Evolutionary conservation across 2,797 vertebrate genomes (phyloP).

Genomic region (Ammospiza maritima): DNA sequence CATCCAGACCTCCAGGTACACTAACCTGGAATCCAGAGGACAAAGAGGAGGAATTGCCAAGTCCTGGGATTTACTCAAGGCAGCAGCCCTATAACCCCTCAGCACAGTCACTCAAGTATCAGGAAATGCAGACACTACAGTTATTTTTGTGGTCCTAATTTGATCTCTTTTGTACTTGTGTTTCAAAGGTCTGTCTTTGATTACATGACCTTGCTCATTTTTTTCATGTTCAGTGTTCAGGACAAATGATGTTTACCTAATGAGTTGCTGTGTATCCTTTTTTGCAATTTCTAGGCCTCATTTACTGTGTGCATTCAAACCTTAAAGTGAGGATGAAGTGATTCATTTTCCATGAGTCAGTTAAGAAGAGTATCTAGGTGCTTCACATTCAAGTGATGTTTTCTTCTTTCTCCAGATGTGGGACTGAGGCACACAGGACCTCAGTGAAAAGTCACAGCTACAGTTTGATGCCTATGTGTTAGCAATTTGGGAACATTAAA

Average conservation of each 20-base stretch:
- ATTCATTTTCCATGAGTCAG: background rate
- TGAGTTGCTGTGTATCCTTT: background rate
- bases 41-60: background rate
- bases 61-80: background rate
- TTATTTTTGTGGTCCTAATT: background rate
- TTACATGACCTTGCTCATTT: background rate
- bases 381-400: background rate
- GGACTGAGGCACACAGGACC: background rate
- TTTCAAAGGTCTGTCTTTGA: background rate
- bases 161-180: background rate
- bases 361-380: background rate
- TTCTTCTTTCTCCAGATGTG: background rate
- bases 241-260: background rate
- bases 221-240: background rate
- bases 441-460: background rate
- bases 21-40: background rate
- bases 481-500: background rate
- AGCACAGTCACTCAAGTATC: background rate
- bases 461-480: background rate
- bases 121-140: background rate
- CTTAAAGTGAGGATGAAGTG: background rate
- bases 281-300: background rate
- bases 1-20: background rate
- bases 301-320: background rate
- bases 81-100: background rate